These are phyloP conservation scores for Zygaena filipendulae DNA, from an alignment of 2,888 invertebrate species.

Conservation along the genomic window DNA sequence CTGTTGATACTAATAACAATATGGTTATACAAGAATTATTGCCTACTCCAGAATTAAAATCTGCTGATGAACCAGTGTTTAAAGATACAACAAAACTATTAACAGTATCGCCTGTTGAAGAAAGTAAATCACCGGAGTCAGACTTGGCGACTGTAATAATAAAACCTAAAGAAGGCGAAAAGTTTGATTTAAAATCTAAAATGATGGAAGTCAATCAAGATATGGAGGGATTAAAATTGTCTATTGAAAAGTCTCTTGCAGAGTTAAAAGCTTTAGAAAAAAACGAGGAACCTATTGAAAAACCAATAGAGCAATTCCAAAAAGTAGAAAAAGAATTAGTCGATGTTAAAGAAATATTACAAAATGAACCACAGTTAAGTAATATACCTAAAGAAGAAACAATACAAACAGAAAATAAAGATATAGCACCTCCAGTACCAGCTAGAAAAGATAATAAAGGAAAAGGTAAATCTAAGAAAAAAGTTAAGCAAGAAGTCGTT, in stretches of 20 bases:
- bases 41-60: constrained; percentile 18
- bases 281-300: constrained; percentile 30
- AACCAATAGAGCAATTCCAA: constrained; percentile 14
- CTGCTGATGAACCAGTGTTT: no score
- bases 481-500: constrained; percentile 33
- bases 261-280: constrained; percentile 45
- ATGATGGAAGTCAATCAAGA: constrained; percentile 56
- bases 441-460: constrained; percentile 45
- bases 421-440: constrained; percentile 30
- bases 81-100: neutral
- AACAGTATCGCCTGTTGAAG: neutral
- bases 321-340: constrained; percentile 4
- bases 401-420: constrained; percentile 8
- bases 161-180: constrained; percentile 25
- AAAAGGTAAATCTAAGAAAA: constrained; percentile 47
- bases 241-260: constrained; percentile 53
- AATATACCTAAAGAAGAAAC: constrained; percentile 7
- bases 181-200: constrained; percentile 51
- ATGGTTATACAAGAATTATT: constrained; percentile 45
- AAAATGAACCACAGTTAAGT: constrained; percentile 5
- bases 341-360: neutral
- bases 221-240: constrained; percentile 49
- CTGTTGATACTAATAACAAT: constrained; percentile 41
- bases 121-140: constrained; percentile 18
- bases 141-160: constrained; percentile 10